Evolutionary conservation across 2,113 vertebrate species (phyloP).

Genomic region (Serilophus lunatus): DNA sequence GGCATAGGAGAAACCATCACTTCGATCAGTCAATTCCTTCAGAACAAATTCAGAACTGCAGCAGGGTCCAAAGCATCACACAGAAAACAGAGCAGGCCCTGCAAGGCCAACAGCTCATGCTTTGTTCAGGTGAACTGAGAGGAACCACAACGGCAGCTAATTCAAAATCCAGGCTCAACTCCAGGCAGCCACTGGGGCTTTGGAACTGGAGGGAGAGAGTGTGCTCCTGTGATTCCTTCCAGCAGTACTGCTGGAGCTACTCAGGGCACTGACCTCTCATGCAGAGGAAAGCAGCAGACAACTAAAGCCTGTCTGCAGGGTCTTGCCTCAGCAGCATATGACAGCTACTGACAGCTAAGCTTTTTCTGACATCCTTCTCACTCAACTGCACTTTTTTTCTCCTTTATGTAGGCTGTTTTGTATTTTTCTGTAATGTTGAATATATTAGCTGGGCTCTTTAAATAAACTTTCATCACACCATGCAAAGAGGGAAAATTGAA

Average conservation of each 20-base stretch:
- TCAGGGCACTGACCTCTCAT: neutral
- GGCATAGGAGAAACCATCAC: neutral
- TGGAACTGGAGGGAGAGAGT: neutral
- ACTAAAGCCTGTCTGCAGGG: neutral
- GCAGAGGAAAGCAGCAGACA: neutral
- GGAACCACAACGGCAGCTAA: neutral
- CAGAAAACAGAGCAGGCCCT: neutral
- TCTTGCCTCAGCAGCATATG: neutral
- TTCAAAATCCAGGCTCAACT: neutral
- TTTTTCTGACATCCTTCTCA: constrained; percentile 1
- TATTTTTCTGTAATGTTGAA: neutral
- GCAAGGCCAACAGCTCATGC: neutral
- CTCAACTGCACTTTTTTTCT: neutral
- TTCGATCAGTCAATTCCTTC: neutral
- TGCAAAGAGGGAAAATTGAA: neutral
- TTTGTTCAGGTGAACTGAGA: neutral
- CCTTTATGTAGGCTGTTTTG: neutral
- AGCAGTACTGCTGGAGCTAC: neutral
- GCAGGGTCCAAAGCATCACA: neutral
- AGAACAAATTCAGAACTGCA: neutral
- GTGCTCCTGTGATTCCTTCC: neutral
- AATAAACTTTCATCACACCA: neutral
- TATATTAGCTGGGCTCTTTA: constrained; percentile 12
- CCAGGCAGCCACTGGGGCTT: neutral
- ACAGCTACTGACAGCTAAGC: neutral